Evolutionary conservation across 2,888 invertebrate species (phyloP), one percentile per base, ranked within the genome.

Genomic region (Danaus chrysippus): DNA sequence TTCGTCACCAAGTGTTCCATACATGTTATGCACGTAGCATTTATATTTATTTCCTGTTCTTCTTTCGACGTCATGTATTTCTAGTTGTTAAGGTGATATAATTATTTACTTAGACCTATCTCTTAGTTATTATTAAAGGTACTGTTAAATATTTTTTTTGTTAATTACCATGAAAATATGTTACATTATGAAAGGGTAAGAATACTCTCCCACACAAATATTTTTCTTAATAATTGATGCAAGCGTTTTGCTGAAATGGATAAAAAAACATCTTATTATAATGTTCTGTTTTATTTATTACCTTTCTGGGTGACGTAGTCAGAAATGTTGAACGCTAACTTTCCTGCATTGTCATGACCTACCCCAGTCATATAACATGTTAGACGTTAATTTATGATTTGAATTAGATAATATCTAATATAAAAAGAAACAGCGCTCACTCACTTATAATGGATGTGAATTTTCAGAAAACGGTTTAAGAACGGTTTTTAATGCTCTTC

Each of bases 111-210:
- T 44, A 54, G 17, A 12, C 43, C 43, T 59, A 56, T 49, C 11
- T 55, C 12, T 59, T 63, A 63, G 56, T 63, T 57, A 59, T 63
- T 63, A 57, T 43, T 13, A 56, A 59, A 56, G 56, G 44, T 59
- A 58, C 52, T 53, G 59, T 63, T 63, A 59, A 56, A 56, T 63
- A 59, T 58, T 54, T 62, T 59, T 46, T 49, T 49, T 49, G 49
- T 49, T 49, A 17, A 17, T 17, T 49, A 17, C 49, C 49, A 15
- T 49, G 17, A 49, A 10, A 49, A 46, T 13, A 46, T 9, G 46
- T 46, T 46, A 46, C 23, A 34, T 34, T 34, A 34, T 34, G 23
- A 46, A n/a, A 17, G 17, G 17, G 15, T 49, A 49, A 9, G 17
- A 17, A 49, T 49, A 49, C 49, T 17, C 49, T 17, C 11, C 11